phyloP scores from a whole-genome alignment of 2,888 invertebrate species.

The Acanthosepion esculentum region DNA sequence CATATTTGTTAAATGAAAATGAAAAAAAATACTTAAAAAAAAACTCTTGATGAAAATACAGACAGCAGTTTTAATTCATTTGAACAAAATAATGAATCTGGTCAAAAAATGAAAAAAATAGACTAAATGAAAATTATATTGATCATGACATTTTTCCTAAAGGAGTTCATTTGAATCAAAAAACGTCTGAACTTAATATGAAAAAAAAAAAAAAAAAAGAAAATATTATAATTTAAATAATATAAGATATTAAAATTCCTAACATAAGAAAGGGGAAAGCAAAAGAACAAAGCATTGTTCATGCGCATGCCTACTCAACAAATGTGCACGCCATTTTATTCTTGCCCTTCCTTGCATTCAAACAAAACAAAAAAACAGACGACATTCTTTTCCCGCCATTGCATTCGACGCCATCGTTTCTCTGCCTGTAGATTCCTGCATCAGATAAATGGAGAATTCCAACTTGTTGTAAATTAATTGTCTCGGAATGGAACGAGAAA shows the following conservation, averaged over 20 bases:
- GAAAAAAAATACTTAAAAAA: not conserved
- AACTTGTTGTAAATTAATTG: conserved; percentile 23
- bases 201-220: not conserved
- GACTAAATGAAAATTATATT: not conserved
- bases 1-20: not conserved
- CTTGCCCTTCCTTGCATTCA: not conserved
- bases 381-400: not conserved
- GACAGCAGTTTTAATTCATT: not conserved
- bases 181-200: not conserved
- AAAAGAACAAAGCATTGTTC: not conserved
- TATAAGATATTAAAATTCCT: not conserved
- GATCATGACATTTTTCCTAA: not conserved
- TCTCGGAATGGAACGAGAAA: conserved; percentile 13
- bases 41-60: not conserved
- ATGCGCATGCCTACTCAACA: not conserved
- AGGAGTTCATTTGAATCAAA: not conserved
- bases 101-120: not conserved
- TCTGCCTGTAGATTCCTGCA: not conserved
- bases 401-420: no score
- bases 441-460: conserved; percentile 21
- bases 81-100: not conserved
- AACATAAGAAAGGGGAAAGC: not conserved
- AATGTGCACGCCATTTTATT: not conserved
- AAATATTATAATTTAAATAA: not conserved
- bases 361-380: not conserved